Evolutionary conservation across 30 jellyfish, hydroid and myxozoan genomes (phyloP), one percentile per base, ranked within the genome.

Genomic region (Aurelia aurita complex sp. Pacific): DNA sequence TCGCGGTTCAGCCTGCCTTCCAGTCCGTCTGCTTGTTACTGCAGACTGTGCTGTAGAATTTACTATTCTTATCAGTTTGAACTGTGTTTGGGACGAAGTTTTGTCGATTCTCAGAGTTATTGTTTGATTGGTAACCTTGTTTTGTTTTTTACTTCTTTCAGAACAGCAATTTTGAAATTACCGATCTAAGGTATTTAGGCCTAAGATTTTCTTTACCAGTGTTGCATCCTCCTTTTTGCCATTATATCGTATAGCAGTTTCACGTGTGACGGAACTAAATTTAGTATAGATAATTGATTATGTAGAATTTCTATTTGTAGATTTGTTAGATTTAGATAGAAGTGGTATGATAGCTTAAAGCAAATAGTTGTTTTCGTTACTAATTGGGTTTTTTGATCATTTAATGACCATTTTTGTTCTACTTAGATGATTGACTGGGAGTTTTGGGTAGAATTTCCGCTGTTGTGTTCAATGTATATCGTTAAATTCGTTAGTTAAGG

Each of bases 281-380:
- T 17, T 4, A 75, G 64, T n/a, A 42, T n/a, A 55, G 19, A 72
- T 75, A 53, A 73, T 75, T 75, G 85, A 75, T 75, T 75, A 75
- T 72, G 61, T 53, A 62, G 63, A 75, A 62, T 52, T 77, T 10
- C 64, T 76, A 19, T 77, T 77, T 61, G 87, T 77, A 77, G 55
- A 77, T 77, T 77, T 77, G 43, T 63, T 77, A 77, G 87, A 77
- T 77, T 63, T 77, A 77, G 66, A 77, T 62, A 77, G 87, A 77
- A 18, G 35, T 62, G 62, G 74, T 61, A 18, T 40, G 87, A 35
- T 77, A 77, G 87, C 87, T 77, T 64, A 6, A 77, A 77, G 87
- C 77, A 76, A 63, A n/a, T 77, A 62, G 74, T 57, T 63, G 64
- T 77, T 53, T 64, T 61, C 36, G 74, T 29, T 61, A 4, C 15